Base-by-base conservation (phyloP, 2,888 invertebrate species). In the Pocota personata region DNA sequence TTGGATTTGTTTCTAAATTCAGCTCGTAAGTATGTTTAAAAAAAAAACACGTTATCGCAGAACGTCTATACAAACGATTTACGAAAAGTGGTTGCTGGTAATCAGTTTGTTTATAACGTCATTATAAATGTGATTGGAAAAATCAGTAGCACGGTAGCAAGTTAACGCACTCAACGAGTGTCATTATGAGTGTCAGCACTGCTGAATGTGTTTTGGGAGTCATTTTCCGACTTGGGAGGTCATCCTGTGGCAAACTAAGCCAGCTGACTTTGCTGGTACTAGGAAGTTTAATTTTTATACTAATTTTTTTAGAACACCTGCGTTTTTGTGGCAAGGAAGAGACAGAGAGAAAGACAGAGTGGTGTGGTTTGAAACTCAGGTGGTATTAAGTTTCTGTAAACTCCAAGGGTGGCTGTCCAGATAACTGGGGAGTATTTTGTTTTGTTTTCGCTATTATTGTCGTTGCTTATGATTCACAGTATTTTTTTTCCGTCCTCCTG, bases 21-120 rank as follows among this genome's bases (percentile, higher is more conserved):
- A 10, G 8, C 16, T 60, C 35, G 69, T 37, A 30, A 21, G 30
- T 60, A 16, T 27, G 19, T 21, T 32, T 3, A n/a, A 8, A 35
- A 67, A 2, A 21, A 7, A 46, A 43, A 55, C 35, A 32, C 43
- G 66, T 73, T 66, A 66, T 78, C 57, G 30, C 12, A 8, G 37
- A 58, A 48, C 64, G 16, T 16, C 58, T 48, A 37, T 66, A 52
- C 30, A 40, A 73, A 35, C 52, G 60, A 75, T 73, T 67, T 52
- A 60, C 82, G 73, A 73, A 73, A 52, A 83, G 35, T 48, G 16
- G 60, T 60, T 79, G 21, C 73, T 79, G 57, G 60, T 83, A 78
- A 79, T 83, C 83, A 83, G 78, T 69, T 83, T 52, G 78, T 79
- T 67, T 73, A 79, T 83, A 46, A 58, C n/a, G 78, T 57, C 60